Base-by-base conservation (phyloP, 2,113 vertebrate genomes). In the Crotalus helleri region DNA sequence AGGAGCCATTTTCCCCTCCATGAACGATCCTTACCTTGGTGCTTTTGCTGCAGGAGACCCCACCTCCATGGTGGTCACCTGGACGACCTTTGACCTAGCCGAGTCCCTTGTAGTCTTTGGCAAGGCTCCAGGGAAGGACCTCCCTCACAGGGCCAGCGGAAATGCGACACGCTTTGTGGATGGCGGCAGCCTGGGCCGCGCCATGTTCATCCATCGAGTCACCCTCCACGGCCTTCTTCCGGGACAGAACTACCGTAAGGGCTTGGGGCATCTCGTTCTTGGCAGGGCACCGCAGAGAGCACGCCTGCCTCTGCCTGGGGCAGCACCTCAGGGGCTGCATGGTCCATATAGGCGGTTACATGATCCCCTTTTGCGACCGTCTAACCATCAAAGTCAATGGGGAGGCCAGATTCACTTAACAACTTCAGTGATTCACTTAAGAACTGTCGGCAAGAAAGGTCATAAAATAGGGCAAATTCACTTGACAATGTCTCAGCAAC, bases 191-290 rank as follows among this genome's bases (percentile, higher is more conserved):
- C 97, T 98, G 90, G 96, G 94, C 29, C 97, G 98, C 44, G 95
- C 95, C 88, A 94, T 98, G 93, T 98, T 96, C 93, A 97, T 99
- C 44, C 98, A 99, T 96, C 98, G 97, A 0, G 98, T 99, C 86
- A 97, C 95, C 0, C 96, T 99, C 92, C 94, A 44, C 3, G 95
- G 46, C 51, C 97, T 99, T 92, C 97, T 94, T 88, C 98, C 98
- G 0, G 98, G 97, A 9, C 94, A 96, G 87, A 90, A 95, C 39
- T 99, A 99, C 0, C 97, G 98, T 99, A 89, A 97, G 97, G 8
- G 11, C 12, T 2, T 19, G 2, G 2, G 26, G 26, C 21, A 19
- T 15, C 6, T 2, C 0, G 4, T 53, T 7, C 69, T 19, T 33
- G 2, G 2, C 29, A 74, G 7, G 44, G 26, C 6, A 4, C 4